Evolutionary conservation across 2,888 invertebrate genomes (phyloP), one percentile per base, ranked within the genome.

Genomic region (Dichetophora obliterata): DNA sequence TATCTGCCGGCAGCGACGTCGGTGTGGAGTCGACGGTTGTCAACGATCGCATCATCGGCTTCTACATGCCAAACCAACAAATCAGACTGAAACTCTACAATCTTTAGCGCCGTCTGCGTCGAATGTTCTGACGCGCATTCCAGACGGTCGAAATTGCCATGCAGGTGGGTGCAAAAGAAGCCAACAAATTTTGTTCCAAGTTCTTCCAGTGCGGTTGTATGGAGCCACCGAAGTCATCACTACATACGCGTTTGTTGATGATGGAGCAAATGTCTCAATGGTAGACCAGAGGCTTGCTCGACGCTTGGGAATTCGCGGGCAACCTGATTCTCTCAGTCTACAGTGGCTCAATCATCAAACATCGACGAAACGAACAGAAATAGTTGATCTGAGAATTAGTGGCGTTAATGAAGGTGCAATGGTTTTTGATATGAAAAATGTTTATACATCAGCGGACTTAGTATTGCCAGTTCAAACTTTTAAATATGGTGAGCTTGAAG

Each of bases 241-340:
- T 3, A 61, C 61, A 22, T 61, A 61, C 61, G 61, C 61, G 6
- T 61, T 61, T 61, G 27, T 61, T 22, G 61, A 61, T 9, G 61
- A 61, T 27, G 61, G 61, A 5, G 61, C 61, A 22, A 61, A 61
- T 19, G 11, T 27, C 14, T 24, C 61, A 19, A 27, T 61, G 22
- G 5, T 61, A 11, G 61, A 61, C 27, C 11, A 14, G 24, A 61
- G 27, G 3, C 22, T 61, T 24, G 61, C 14, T 14, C 11, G 27
- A 3, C 19, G 11, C 11, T 61, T 27, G 8, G 16, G 61, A 22
- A 61, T 22, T 24, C 5, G 27, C 8, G 61, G 61, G 3, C 22
- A 8, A 27, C 11, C 24, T 11, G 27, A 27, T 19, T 6, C 11
- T 11, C 19, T 61, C 11, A 19, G 11, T 3, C 19, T 61, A 6